Conservation (phyloP, 2,113 vertebrate genomes). For the Nipponia nippon region DNA sequence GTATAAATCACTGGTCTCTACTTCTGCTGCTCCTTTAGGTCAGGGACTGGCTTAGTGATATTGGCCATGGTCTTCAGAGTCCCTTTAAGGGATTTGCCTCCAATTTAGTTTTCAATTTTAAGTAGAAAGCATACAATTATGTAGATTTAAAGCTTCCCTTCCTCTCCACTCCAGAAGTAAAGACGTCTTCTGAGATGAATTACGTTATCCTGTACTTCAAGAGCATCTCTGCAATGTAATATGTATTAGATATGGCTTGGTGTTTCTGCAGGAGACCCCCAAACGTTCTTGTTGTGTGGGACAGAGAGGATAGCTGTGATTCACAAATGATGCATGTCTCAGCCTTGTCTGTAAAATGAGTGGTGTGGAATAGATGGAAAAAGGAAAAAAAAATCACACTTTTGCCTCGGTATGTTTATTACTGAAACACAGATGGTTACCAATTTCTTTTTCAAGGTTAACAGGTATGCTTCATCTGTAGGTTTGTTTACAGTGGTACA, state of each 20-base stretch:
- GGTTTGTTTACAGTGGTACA: not conserved
- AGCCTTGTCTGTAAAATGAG: not conserved
- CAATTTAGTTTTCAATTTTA: not conserved
- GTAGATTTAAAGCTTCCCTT: not conserved
- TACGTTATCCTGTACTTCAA: not conserved
- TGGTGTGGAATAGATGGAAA: not conserved
- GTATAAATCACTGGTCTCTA: not conserved
- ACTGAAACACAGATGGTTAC: not conserved
- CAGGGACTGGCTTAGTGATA: not conserved
- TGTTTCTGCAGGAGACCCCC: not conserved
- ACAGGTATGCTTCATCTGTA: not conserved
- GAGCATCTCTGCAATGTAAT: not conserved
- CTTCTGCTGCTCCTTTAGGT: not conserved
- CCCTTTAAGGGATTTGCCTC: not conserved
- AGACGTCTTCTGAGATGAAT: accelerated
- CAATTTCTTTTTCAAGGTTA: not conserved
- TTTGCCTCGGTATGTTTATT: not conserved
- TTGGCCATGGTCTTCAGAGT: not conserved
- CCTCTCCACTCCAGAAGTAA: not conserved
- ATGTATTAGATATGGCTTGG: not conserved
- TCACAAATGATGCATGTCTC: too few relatives aligned
- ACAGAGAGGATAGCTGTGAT: not conserved
- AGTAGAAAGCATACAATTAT: not conserved
- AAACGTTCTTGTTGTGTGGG: not conserved
- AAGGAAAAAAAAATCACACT: not conserved